These are phyloP conservation scores for Acyrthosiphon pisum DNA, from an alignment of 1,140 invertebrate species.

Conservation along the genomic window DNA sequence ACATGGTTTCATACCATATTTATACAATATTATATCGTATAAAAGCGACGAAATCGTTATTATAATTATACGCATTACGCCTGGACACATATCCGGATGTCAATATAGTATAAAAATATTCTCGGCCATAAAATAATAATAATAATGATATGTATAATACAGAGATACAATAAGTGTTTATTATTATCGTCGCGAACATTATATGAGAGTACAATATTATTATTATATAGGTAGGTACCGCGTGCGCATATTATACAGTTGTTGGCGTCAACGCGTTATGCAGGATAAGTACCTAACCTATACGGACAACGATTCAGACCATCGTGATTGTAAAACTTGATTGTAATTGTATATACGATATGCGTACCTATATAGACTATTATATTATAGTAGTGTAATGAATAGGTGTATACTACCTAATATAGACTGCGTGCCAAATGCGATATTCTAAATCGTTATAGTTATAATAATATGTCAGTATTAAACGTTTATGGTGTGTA, in stretches of 20 bases:
- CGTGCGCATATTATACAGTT: neutral
- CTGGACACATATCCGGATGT: neutral
- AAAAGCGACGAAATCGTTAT: constrained; percentile 2
- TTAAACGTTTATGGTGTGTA: neutral
- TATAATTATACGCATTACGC: neutral
- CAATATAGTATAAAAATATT: neutral
- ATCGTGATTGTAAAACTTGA: neutral
- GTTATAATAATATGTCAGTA: neutral
- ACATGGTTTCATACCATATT: neutral
- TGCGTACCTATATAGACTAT: neutral
- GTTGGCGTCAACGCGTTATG: constrained; percentile 4
- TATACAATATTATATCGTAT: neutral
- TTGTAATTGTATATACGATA: neutral
- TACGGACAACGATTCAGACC: neutral
- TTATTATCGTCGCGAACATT: neutral
- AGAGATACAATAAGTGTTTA: neutral
- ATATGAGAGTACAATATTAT: neutral
- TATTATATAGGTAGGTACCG: neutral
- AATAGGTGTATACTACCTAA: neutral
- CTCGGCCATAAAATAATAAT: neutral
- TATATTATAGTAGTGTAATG: neutral
- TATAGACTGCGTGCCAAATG: neutral
- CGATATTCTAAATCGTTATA: neutral
- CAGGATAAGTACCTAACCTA: neutral
- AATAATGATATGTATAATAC: no score